These are phyloP conservation scores for Archivesica marissinica DNA, from an alignment of 1,140 invertebrate genomes.

Conservation along the genomic window DNA sequence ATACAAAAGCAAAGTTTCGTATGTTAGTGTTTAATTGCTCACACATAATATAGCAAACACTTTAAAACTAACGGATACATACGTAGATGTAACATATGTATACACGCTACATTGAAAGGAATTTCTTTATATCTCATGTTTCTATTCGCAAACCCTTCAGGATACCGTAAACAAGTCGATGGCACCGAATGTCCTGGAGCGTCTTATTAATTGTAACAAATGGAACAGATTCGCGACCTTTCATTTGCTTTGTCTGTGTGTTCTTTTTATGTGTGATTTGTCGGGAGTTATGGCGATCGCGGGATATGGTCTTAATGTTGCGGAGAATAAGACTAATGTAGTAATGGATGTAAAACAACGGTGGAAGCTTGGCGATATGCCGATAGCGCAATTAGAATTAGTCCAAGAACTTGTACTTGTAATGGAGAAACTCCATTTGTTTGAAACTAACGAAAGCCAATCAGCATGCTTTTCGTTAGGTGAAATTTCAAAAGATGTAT, in stretches of 20 bases:
- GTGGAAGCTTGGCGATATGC: not conserved
- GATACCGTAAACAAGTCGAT: too few relatives aligned
- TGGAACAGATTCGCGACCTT: not conserved
- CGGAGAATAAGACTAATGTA: not conserved
- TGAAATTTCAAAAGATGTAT: not conserved
- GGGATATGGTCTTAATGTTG: too few relatives aligned
- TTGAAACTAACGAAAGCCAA: not conserved
- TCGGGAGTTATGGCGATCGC: not conserved
- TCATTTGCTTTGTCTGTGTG: not conserved
- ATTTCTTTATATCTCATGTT: too few relatives aligned
- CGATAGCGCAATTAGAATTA: not conserved
- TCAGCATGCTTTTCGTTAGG: not conserved
- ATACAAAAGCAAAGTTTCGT: not conserved
- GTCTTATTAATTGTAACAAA: too few relatives aligned
- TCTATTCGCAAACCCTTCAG: too few relatives aligned
- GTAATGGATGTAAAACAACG: not conserved
- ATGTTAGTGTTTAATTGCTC: too few relatives aligned
- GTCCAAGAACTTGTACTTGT: not conserved
- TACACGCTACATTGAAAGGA: too few relatives aligned
- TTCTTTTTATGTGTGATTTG: not conserved
- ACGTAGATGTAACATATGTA: too few relatives aligned
- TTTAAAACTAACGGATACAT: too few relatives aligned
- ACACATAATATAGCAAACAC: too few relatives aligned
- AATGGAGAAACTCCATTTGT: not conserved
- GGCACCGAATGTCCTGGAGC: too few relatives aligned